These are phyloP conservation scores for Buphagus erythrorhynchus DNA, from an alignment of 2,797 vertebrate species.

Conservation along the genomic window DNA sequence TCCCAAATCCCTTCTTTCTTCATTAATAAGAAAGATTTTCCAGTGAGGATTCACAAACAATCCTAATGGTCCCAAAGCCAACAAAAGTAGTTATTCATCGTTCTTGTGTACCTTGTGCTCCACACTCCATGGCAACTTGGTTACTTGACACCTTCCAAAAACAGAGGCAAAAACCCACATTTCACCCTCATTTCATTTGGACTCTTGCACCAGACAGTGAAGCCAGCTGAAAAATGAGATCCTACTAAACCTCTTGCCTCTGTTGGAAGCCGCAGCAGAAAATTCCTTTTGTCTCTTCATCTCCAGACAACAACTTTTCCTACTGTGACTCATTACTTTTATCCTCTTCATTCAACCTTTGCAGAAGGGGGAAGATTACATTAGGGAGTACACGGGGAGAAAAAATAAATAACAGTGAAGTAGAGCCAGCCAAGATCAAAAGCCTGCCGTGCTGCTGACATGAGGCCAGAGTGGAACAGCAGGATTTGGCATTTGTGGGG, in stretches of 20 bases:
- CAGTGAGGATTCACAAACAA: slow-evolving; percentile 6
- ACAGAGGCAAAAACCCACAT: neutral
- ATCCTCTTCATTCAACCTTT: neutral
- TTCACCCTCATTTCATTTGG: neutral
- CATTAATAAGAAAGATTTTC: neutral
- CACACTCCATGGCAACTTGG: neutral
- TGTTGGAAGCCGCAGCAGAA: slow-evolving; percentile 22
- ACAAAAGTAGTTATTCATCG: neutral
- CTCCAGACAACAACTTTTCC: neutral
- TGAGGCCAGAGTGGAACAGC: neutral
- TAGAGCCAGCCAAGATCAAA: neutral
- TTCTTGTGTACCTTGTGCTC: neutral
- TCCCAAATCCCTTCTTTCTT: slow-evolving; percentile 1
- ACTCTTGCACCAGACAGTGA: neutral
- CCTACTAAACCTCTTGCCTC: neutral
- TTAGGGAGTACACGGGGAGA: neutral
- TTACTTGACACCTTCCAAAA: slow-evolving; percentile 20
- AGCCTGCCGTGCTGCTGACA: neutral
- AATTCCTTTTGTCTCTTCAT: slow-evolving; percentile 8
- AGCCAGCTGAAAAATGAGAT: neutral
- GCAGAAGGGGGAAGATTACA: neutral
- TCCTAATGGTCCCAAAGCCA: neutral
- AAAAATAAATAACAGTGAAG: neutral
- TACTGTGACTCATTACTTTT: neutral
- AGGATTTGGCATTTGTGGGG: neutral